Evolutionary conservation across 2,888 invertebrate species (phyloP).

Genomic region (Drosophila crucigera): DNA sequence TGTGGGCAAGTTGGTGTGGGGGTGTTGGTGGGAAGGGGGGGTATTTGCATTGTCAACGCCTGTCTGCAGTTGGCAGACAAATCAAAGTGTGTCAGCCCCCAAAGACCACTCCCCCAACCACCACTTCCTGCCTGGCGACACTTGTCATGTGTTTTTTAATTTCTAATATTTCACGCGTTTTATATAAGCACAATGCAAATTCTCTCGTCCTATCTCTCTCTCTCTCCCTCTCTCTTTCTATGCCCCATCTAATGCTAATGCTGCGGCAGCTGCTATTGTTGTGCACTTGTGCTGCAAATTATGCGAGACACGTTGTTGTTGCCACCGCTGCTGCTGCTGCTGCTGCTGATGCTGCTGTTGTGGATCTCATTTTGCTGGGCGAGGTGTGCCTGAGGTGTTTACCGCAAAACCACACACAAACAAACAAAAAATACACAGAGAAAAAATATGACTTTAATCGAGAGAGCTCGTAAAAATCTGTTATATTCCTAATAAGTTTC

Average conservation of each 20-base stretch:
- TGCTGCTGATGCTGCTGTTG: slow-evolving; percentile 14
- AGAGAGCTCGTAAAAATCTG: neutral
- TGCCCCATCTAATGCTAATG: slow-evolving; percentile 60
- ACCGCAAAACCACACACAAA: neutral
- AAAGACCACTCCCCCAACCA: neutral
- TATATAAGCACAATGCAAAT: slow-evolving; percentile 9
- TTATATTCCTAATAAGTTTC: neutral
- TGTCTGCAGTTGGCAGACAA: slow-evolving; percentile 74
- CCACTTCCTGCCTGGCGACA: slow-evolving; percentile 20
- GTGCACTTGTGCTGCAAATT: slow-evolving; percentile 78
- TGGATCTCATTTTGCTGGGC: slow-evolving; percentile 39
- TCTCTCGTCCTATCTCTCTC: neutral
- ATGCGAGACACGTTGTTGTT: slow-evolving; percentile 74
- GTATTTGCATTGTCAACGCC: slow-evolving; percentile 22
- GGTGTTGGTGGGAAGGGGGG: neutral
- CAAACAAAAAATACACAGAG: neutral
- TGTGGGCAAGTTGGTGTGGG: neutral
- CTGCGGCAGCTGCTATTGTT: slow-evolving; percentile 63
- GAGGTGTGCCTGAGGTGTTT: slow-evolving; percentile 77
- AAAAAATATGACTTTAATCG: neutral
- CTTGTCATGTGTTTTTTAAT: slow-evolving; percentile 80
- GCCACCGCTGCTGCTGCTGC: slow-evolving; percentile 14
- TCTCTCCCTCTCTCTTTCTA: neutral
- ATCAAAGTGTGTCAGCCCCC: slow-evolving; percentile 66
- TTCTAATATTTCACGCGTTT: slow-evolving; percentile 77